These are phyloP conservation scores for Pheosia gnoma DNA, from an alignment of 2,888 invertebrate species.

Conservation along the genomic window DNA sequence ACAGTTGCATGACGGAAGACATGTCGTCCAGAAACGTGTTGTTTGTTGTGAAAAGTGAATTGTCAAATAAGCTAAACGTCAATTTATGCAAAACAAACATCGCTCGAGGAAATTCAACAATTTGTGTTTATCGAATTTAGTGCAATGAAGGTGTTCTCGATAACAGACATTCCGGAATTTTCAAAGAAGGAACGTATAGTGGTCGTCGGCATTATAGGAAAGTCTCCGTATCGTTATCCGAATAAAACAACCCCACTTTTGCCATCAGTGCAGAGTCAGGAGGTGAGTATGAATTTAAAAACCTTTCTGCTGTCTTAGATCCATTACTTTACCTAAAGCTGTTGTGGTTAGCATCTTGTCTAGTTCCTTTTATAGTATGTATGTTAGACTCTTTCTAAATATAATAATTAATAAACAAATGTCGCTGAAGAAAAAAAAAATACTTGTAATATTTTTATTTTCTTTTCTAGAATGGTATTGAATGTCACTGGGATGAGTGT, in stretches of 20 bases:
- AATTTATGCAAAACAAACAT: background rate
- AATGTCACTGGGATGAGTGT: slow-evolving; percentile 84
- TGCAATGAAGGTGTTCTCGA: slow-evolving; percentile 67
- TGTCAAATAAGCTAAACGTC: background rate
- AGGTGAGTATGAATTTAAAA: slow-evolving; percentile 51
- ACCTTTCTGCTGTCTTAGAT: background rate
- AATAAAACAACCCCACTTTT: slow-evolving; percentile 86
- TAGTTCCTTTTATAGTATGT: too few species aligned
- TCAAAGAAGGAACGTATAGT: slow-evolving; percentile 85
- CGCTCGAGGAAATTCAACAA: background rate
- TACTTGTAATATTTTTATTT: background rate
- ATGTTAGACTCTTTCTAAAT: too few species aligned
- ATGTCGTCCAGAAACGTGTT: background rate
- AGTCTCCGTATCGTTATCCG: slow-evolving; percentile 86
- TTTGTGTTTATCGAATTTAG: slow-evolving; percentile 32
- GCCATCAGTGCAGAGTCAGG: slow-evolving; percentile 70
- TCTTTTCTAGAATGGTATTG: slow-evolving; percentile 78
- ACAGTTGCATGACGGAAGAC: slow-evolving; percentile 7
- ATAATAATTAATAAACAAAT: background rate
- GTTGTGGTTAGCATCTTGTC: too few species aligned
- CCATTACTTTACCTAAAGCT: too few species aligned
- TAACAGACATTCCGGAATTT: slow-evolving; percentile 74
- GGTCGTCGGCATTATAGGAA: slow-evolving; percentile 89
- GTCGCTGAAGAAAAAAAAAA: background rate
- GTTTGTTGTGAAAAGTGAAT: background rate